These are phyloP conservation scores for Anoncus sp. DNA, from an alignment of 2,888 invertebrate genomes.

Conservation along the genomic window DNA sequence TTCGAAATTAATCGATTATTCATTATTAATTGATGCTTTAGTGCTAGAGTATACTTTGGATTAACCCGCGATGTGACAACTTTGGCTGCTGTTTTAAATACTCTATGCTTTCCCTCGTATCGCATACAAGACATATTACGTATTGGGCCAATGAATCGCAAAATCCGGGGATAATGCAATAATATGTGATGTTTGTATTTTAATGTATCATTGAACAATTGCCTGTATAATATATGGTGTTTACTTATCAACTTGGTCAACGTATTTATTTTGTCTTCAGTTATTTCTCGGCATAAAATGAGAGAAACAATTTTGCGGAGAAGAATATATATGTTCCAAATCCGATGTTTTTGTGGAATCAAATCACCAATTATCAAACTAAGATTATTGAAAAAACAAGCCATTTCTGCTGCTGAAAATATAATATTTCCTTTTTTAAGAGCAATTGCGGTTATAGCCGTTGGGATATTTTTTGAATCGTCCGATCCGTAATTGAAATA, in stretches of 20 bases:
- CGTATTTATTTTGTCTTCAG: slow-evolving; percentile 12
- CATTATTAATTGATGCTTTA: slow-evolving; percentile 32
- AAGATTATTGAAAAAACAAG: slow-evolving; percentile 53
- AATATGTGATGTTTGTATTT: slow-evolving; percentile 41
- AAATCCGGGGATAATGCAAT: slow-evolving; percentile 23
- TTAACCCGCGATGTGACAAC: slow-evolving; percentile 28
- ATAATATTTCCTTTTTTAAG: slow-evolving; percentile 55
- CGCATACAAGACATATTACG: slow-evolving; percentile 20
- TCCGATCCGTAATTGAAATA: slow-evolving; percentile 52
- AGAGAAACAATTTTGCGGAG: slow-evolving; percentile 37
- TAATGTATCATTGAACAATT: slow-evolving; percentile 34
- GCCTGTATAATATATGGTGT: slow-evolving; percentile 46
- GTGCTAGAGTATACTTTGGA: slow-evolving; percentile 32
- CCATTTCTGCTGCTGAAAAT: slow-evolving; percentile 60
- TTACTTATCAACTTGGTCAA: slow-evolving; percentile 40
- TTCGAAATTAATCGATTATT: slow-evolving; percentile 30
- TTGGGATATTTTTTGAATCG: slow-evolving; percentile 50
- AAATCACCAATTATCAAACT: slow-evolving; percentile 61
- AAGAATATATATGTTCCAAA: slow-evolving; percentile 58
- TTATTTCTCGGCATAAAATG: slow-evolving; percentile 12
- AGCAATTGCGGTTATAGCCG: slow-evolving; percentile 44
- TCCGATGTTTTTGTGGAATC: slow-evolving; percentile 43
- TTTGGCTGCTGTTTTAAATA: slow-evolving; percentile 40
- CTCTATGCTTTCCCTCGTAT: slow-evolving; percentile 48
- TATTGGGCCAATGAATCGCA: slow-evolving; percentile 30